Base-by-base conservation (phyloP, 2,113 vertebrate genomes). In the Pycnonotus jocosus region DNA sequence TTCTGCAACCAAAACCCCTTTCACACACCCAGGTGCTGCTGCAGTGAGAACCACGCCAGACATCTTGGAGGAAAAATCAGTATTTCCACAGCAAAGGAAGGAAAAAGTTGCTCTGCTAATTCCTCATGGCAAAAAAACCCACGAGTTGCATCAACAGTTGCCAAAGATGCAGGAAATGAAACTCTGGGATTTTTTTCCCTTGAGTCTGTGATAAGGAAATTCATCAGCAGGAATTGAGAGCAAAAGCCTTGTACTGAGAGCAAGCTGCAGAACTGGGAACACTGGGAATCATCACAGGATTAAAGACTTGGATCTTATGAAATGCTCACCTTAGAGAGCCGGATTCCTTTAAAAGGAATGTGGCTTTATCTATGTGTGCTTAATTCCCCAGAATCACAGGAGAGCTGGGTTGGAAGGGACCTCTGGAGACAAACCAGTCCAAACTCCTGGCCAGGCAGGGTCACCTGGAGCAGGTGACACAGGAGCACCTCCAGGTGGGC, bases 101-200 rank as follows among this genome's bases (percentile, higher is more conserved):
- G 16, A 65, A 31, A 40, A 83, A 35, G 16, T 16, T 31, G 22
- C n/a, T 83, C 37, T 57, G 62, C 30, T 44, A 24, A 50, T 28
- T 66, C 38, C 73, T 54, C 35, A 5, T 8, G 2, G 2, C 48
- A 58, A 56, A 86, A 86, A 71, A 24, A 27, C 3, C 24, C 16
- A 6, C 0, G 0, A 18, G 23, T 81, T 73, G 24, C 35, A 53
- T 11, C 4, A 6, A 31, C 19, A 31, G 20, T 5, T 51, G 57
- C 38, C 86, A 90, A 69, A 64, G 50, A 15, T 14, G 7, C 20
- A 28, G 33, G 23, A 70, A 69, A 64, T 38, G 24, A 77, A 93
- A 45, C 3, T 0, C 6, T 21, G 61, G 11, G 5, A 62, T 50
- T 89, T 53, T 15, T 87, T 89, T 69, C 58, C 35, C 38, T 54